Percentiles rank a stretch among this genome's conserved stretches.
Evolutionary conservation across 2,113 vertebrate genomes (phyloP).

Genomic region (Solea senegalensis): DNA sequence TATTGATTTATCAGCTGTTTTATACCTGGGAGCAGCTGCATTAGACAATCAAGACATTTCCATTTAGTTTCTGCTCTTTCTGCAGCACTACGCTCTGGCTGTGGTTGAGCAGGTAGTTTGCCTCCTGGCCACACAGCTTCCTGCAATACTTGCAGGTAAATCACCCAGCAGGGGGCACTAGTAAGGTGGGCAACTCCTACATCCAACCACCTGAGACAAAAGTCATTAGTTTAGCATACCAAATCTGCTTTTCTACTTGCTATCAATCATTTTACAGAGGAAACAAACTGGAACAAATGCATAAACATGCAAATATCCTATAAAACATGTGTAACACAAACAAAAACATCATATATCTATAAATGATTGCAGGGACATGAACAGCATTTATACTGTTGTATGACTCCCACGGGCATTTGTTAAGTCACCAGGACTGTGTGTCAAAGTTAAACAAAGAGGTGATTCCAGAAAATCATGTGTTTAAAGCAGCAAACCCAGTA

Average conservation of each 20-base stretch:
- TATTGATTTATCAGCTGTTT: neutral
- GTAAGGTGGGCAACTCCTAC: conserved; percentile 89
- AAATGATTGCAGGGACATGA: neutral
- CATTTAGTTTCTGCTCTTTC: conserved; percentile 84
- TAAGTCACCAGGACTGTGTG: conserved; percentile 29
- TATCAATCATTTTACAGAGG: neutral
- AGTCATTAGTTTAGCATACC: neutral
- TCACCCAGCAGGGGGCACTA: conserved; percentile 89
- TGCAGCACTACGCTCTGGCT: conserved; percentile 82
- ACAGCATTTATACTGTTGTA: conserved; percentile 18
- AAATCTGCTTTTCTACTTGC: neutral
- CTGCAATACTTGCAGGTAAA: conserved; percentile 90
- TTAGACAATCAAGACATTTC: conserved; percentile 87
- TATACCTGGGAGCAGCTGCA: conserved; percentile 88
- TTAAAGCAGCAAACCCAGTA: neutral
- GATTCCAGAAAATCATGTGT: conserved; percentile 12
- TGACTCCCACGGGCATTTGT: conserved; percentile 20
- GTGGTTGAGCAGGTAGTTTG: conserved; percentile 81
- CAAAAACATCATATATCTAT: neutral
- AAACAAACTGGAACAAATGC: neutral
- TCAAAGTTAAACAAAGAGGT: conserved; percentile 1
- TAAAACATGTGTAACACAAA: neutral
- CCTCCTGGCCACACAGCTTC: conserved; percentile 95
- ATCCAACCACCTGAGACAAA: conserved; percentile 89
- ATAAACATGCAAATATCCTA: neutral